Evolutionary conservation across 2,888 invertebrate species (phyloP), one percentile per base, ranked within the genome.

Genomic region (Agelastica alni): DNA sequence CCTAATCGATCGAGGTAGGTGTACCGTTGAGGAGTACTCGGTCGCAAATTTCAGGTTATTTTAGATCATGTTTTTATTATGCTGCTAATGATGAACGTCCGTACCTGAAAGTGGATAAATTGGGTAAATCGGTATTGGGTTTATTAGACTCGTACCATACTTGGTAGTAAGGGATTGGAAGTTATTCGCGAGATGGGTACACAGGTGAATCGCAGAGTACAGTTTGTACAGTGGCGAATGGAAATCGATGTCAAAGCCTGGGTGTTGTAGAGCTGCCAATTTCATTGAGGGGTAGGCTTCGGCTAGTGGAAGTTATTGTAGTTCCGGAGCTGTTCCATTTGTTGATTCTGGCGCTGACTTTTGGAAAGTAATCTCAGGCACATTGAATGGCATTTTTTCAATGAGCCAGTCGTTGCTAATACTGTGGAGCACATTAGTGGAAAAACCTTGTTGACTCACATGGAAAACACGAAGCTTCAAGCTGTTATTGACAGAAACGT

Each of bases 311-410:
- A 7, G 45, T 51, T 4, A 20, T 62, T 6, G 55, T 63, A 7
- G 54, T 61, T 2, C 54, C 58, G 0, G 44, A 53, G 4, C 30
- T 59, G 2, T 36, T 52, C 6, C 54, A 59, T 36, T 16, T 10
- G 3, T 37, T 62, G 4, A 62, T 62, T 31, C 41, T 60, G 60
- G 60, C 3, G 10, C 41, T 1, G 52, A 63, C 47, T 61, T 60
- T 54, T 63, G 59, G 58, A 53, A 12, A 9, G 31, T 6, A 32
- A 55, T 42, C 32, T 62, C 5, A 41, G 51, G 4, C 44, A 51
- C 22, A 52, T 56, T 28, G 61, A 59, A 14, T 61, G 61, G 58
- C 45, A 59, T 30, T 62, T 61, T 46, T 26, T 41, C 3, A 18
- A 39, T 16, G 17, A 52, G n/a, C 37, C 41, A 17, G 22, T 18